phyloP scores from a whole-genome alignment of 2,113 vertebrate species.

The Rhinichthys klamathensis region DNA sequence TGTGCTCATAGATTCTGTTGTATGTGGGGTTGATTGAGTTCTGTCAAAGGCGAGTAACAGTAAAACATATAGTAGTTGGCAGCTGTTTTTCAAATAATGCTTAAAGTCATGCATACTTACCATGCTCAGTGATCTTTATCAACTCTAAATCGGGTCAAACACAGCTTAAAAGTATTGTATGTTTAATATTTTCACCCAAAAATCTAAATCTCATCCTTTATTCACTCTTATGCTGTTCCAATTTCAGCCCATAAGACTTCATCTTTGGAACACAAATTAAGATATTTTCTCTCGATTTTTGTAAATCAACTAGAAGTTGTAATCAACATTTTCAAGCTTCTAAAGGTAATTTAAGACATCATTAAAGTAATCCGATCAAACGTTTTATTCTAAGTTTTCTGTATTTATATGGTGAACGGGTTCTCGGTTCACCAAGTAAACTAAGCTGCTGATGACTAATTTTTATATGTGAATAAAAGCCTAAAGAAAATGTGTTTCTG shows the following conservation, averaged over 20 bases:
- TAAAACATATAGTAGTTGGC: background rate
- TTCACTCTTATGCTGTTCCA: background rate
- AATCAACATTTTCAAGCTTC: background rate
- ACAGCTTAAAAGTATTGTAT: background rate
- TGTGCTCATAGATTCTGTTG: constrained; percentile 83
- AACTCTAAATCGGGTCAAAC: background rate
- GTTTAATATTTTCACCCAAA: background rate
- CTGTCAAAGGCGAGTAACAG: constrained; percentile 64
- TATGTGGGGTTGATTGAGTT: constrained; percentile 79
- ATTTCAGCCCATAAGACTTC: background rate
- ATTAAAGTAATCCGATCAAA: background rate
- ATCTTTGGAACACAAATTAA: background rate
- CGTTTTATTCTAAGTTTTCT: background rate
- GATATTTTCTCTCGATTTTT: background rate
- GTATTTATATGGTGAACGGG: background rate
- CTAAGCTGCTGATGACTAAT: no score
- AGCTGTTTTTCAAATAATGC: background rate
- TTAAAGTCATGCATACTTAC: background rate
- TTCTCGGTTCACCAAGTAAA: background rate
- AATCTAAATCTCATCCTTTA: background rate
- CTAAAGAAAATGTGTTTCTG: background rate
- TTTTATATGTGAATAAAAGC: background rate
- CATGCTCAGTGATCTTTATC: no score
- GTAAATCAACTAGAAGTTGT: background rate
- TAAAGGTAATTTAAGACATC: background rate